Percentiles rank a stretch among this genome's conserved stretches.
phyloP scores from a whole-genome alignment of 2,888 invertebrate genomes.

The Papilio elwesi region DNA sequence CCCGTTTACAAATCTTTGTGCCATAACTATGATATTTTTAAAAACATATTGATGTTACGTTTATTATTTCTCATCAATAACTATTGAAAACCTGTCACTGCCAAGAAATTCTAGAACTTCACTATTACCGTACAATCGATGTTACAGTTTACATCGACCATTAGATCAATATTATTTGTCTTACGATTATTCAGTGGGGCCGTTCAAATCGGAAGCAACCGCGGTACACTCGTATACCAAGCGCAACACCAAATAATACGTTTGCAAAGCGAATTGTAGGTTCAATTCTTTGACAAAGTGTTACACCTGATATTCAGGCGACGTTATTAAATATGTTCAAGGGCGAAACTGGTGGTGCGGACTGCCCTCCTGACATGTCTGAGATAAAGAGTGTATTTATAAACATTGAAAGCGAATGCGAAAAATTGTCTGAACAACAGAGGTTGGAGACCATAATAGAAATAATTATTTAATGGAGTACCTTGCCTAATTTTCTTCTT shows the following conservation, averaged over 20 bases:
- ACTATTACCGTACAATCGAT: constrained; percentile 14
- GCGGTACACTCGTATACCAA: constrained; percentile 2
- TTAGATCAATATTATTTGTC: constrained; percentile 26
- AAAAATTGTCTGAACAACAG: no score
- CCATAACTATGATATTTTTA: no score
- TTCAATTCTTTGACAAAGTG: not conserved
- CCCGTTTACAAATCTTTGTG: no score
- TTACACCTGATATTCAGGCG: constrained; percentile 6
- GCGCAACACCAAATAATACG: not conserved
- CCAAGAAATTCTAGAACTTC: not conserved
- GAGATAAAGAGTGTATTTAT: no score
- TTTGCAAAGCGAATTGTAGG: not conserved
- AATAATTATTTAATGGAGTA: no score
- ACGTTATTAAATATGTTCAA: constrained; percentile 1
- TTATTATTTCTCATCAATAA: not conserved
- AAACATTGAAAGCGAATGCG: no score
- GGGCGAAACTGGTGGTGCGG: not conserved
- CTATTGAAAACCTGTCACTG: not conserved
- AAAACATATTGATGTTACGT: no score
- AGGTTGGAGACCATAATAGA: no score
- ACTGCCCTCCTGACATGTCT: no score
- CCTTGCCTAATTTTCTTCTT: no score
- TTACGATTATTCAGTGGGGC: constrained; percentile 36
- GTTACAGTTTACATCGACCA: constrained; percentile 12
- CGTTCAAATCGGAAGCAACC: constrained; percentile 28